Evolutionary conservation across 2,113 vertebrate species (phyloP), one percentile per base, ranked within the genome.

Genomic region (Campylomormyrus numenius): DNA sequence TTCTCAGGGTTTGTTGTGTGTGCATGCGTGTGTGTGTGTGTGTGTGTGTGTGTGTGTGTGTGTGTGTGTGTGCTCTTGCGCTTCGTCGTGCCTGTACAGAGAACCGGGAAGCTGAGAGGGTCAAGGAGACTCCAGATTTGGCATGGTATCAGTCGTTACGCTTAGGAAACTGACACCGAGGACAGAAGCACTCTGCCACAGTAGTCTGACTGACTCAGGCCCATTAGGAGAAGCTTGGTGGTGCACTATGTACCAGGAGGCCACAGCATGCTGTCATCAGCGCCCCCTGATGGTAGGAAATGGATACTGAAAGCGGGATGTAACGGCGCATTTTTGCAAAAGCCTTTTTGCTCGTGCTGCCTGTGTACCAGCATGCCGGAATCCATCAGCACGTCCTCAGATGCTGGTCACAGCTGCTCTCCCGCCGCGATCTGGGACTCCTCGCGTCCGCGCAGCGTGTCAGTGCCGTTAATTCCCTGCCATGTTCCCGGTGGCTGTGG

Each of bases 1-100:
- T 85, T 90, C 89, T 90, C 85, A 90, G 85, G 84, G 89, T 88
- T 53, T 31, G 15, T n/a, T 27, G 42, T 13, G 15, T 50, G 53
- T 45, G 13, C 42, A 17, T 84, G 27, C 74, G 24, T 45, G 42
- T 9, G 5, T 56, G n/a, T 31, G 31, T 0, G 31, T 42, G 39
- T 8, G 39, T 10, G 11, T 49, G 49, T 27, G 42, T 13, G 15
- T 50, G 53, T 45, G 13, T 35, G 24, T 45, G 19, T 9, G 39
- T 3, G 77, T 24, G 11, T 50, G 49, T 3, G 19, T 84, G 83
- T 46, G 83, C 19, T 10, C 45, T 11, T 49, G 24, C 21, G 5
- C 13, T 13, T 50, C 5, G 46, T 21, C 21, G 35, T 88, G 31
- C 31, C 35, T 24, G 50, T 45, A 11, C 39, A 13, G 17, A 3